Evolutionary conservation across 2,888 invertebrate species (phyloP).

Genomic region (Netelia inedita): DNA sequence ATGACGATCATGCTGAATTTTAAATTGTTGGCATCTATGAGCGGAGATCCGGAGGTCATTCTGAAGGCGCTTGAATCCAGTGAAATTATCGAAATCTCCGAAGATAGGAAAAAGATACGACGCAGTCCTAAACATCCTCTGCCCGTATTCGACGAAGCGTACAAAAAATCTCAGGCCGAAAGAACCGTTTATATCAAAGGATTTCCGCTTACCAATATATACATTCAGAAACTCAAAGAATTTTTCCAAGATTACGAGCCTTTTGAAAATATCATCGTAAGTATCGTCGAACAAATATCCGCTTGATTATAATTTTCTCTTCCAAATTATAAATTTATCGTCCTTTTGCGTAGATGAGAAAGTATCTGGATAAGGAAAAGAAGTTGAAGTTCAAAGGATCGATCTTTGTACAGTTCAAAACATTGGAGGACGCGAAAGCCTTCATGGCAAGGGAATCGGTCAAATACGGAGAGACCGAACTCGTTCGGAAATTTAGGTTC

Average conservation of each 20-base stretch:
- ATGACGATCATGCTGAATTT: constrained; percentile 94
- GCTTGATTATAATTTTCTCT: too few relatives aligned
- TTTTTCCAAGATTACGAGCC: constrained; percentile 90
- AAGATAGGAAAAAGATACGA: constrained; percentile 90
- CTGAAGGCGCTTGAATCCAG: constrained; percentile 91
- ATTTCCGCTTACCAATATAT: constrained; percentile 89
- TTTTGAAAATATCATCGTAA: constrained; percentile 84
- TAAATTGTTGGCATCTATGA: constrained; percentile 92
- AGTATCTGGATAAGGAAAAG: constrained; percentile 88
- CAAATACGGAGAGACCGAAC: constrained; percentile 89
- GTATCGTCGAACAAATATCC: constrained; percentile 68
- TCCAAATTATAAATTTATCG: constrained; percentile 5
- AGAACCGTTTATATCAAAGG: constrained; percentile 96
- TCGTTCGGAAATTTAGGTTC: constrained; percentile 88
- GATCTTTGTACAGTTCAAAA: constrained; percentile 94
- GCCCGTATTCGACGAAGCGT: constrained; percentile 94
- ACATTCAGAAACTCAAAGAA: constrained; percentile 90
- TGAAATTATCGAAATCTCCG: constrained; percentile 87
- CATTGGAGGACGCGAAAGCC: constrained; percentile 92
- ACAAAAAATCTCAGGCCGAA: constrained; percentile 91
- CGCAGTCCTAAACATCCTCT: constrained; percentile 91
- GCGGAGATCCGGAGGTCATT: constrained; percentile 90
- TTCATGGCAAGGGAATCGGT: constrained; percentile 90
- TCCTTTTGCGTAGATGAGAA: constrained; percentile 84
- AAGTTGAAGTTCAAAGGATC: constrained; percentile 95